A percentile compares a stretch with the other conserved stretches of the same genome.
Conservation (phyloP, 2,113 vertebrate genomes). For the Cariama cristata region DNA sequence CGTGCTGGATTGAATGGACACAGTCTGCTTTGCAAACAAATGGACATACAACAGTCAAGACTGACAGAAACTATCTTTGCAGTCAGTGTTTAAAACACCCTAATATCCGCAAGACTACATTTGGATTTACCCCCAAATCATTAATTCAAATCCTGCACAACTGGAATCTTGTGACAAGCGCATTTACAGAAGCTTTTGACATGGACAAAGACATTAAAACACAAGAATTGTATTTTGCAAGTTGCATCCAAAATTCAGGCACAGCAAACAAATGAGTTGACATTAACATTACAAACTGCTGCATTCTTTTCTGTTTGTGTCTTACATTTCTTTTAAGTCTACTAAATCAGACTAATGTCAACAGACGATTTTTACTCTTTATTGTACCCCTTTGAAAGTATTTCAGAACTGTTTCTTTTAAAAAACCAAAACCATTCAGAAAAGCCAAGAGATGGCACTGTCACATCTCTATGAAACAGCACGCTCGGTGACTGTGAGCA, state of each 20-base stretch:
- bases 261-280: background rate
- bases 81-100: background rate
- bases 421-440: background rate
- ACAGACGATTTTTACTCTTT: background rate
- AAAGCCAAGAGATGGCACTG: conserved; percentile 38
- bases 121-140: background rate
- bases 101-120: background rate
- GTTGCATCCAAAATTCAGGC: background rate
- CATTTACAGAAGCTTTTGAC: background rate
- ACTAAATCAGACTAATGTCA: background rate
- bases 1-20: background rate
- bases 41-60: background rate
- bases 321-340: background rate
- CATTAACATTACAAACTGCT: background rate
- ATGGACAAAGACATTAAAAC: background rate
- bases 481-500: fast-evolving
- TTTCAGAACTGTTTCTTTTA: background rate
- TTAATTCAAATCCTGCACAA: background rate
- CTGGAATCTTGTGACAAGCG: background rate
- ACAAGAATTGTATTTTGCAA: background rate
- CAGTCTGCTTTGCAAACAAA: background rate
- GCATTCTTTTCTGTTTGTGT: background rate
- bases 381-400: background rate
- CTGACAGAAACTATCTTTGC: background rate
- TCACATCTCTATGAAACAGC: background rate